These are phyloP conservation scores for Catostomus latipinnis DNA, from an alignment of 2,797 vertebrate species.

Conservation along the genomic window DNA sequence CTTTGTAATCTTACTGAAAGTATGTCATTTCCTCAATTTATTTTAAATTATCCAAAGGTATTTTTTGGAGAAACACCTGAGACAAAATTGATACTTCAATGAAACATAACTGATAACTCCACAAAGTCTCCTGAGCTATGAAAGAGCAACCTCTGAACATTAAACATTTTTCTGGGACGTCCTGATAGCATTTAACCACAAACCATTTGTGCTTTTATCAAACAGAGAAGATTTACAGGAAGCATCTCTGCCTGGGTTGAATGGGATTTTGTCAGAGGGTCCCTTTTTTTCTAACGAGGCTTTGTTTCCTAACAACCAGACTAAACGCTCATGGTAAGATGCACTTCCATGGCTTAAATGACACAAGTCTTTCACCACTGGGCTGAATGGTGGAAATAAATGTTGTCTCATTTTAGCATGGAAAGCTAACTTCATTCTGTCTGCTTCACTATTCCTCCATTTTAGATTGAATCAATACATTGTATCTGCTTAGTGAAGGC, in stretches of 20 bases:
- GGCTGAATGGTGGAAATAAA: conserved; percentile 18
- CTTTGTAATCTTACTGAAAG: no score
- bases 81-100: no score
- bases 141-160: no score
- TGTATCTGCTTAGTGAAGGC: conserved; percentile 40
- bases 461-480: conserved; percentile 51
- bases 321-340: conserved; percentile 62
- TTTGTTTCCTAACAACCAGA: conserved; percentile 68
- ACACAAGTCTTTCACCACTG: conserved; percentile 38
- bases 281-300: conserved; percentile 23
- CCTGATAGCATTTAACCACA: conserved; percentile 18
- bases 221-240: conserved; percentile 41
- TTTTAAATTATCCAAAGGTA: no score
- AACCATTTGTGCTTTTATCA: conserved; percentile 46
- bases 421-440: conserved; percentile 13
- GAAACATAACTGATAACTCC: no score
- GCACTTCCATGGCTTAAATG: background rate
- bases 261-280: conserved; percentile 60
- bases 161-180: no score
- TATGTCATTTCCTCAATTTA: no score
- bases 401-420: background rate
- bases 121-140: no score
- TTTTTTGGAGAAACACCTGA: no score
- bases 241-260: conserved; percentile 47
- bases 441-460: conserved; percentile 22